Evolutionary conservation across 1,140 invertebrate species (phyloP).

Genomic region (Drosophila sulfurigaster): DNA sequence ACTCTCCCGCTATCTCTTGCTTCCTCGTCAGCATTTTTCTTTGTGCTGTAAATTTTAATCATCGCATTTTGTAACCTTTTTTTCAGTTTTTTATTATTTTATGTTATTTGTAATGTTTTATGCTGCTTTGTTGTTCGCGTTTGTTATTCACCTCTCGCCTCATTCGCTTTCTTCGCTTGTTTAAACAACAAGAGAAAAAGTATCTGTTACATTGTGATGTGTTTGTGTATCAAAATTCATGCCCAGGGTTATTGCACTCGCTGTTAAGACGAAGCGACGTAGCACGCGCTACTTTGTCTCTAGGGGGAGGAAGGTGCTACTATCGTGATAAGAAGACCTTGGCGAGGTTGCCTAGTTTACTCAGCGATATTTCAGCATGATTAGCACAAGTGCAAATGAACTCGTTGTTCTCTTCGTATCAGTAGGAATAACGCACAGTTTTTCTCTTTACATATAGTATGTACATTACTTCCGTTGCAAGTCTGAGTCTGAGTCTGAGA

Average conservation of each 20-base stretch:
- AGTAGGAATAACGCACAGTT: not conserved
- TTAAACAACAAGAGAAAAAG: slow-evolving; percentile 42
- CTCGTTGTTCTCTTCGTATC: not conserved
- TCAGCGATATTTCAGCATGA: slow-evolving; percentile 14
- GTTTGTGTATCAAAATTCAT: slow-evolving; percentile 27
- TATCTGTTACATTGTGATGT: slow-evolving; percentile 31
- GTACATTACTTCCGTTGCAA: slow-evolving; percentile 23
- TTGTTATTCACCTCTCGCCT: slow-evolving; percentile 50
- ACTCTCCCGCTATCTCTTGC: not conserved
- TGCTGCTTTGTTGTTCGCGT: slow-evolving; percentile 25
- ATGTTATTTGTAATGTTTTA: slow-evolving; percentile 31
- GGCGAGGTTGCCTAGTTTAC: slow-evolving; percentile 8
- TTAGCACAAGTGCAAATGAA: slow-evolving; percentile 26
- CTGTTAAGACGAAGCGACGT: slow-evolving; percentile 2
- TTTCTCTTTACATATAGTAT: slow-evolving; percentile 6
- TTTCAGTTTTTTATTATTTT: slow-evolving; percentile 43
- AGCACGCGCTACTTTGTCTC: slow-evolving; percentile 19
- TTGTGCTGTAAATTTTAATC: slow-evolving; percentile 67
- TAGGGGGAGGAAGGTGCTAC: not conserved
- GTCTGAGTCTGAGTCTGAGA: not conserved
- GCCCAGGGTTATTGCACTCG: slow-evolving; percentile 71
- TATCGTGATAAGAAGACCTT: slow-evolving; percentile 35
- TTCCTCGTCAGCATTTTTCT: slow-evolving; percentile 50
- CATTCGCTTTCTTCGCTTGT: slow-evolving; percentile 59
- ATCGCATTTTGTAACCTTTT: slow-evolving; percentile 71